Percentiles rank a stretch among this genome's conserved stretches.
phyloP scores from a whole-genome alignment of 2,888 invertebrate species.

The Alentia gelatinosa region DNA sequence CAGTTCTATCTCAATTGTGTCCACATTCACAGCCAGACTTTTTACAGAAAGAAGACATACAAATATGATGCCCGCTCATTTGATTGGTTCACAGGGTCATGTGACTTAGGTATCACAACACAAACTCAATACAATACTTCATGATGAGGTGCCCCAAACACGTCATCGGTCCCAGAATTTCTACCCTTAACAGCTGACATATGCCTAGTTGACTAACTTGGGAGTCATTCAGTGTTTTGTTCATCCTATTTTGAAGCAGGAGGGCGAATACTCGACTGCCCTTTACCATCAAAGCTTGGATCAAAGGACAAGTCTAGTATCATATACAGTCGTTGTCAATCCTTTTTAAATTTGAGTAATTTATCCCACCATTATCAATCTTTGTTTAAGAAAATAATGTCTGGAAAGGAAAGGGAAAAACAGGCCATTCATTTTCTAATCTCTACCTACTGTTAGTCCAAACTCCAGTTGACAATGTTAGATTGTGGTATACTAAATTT shows the following conservation, averaged over 20 bases:
- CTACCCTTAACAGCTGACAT: conserved; percentile 12
- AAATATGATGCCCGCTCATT: conserved; percentile 45
- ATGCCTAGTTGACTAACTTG: conserved; percentile 39
- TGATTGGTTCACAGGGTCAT: conserved; percentile 36
- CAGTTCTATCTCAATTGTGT: conserved; percentile 45
- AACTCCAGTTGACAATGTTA: neutral
- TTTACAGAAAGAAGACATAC: conserved; percentile 43
- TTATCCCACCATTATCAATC: neutral
- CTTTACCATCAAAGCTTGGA: no score
- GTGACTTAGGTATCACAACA: conserved; percentile 40
- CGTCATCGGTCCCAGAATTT: neutral
- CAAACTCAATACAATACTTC: conserved; percentile 32
- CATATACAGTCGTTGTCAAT: neutral
- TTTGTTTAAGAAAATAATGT: neutral
- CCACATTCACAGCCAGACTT: conserved; percentile 40
- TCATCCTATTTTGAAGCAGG: neutral
- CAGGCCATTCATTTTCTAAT: no score
- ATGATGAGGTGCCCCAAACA: neutral
- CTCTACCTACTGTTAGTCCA: neutral
- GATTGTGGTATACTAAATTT: neutral
- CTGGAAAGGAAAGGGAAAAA: no score
- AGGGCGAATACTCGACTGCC: neutral
- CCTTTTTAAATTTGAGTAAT: neutral
- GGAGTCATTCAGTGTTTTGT: neutral
- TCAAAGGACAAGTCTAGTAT: neutral